Evolutionary conservation across 2,113 vertebrate genomes (phyloP).

Genomic region (Mionectes macconnelli): DNA sequence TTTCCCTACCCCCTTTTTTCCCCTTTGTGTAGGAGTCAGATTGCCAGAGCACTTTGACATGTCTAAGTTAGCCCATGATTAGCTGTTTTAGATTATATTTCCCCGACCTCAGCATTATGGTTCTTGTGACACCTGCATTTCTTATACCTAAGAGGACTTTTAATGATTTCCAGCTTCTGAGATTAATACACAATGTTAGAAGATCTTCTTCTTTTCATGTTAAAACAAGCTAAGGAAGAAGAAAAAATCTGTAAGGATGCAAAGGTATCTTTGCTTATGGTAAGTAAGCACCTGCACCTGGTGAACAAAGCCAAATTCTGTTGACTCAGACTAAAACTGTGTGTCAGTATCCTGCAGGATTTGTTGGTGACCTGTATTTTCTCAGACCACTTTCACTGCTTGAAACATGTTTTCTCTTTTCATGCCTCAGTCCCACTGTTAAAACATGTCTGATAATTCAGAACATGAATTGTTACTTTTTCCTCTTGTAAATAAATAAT

Average conservation of each 20-base stretch:
- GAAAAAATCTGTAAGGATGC: neutral
- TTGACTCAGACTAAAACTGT: neutral
- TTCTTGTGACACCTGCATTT: neutral
- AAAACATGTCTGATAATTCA: neutral
- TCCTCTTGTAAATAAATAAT: neutral
- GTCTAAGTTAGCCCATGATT: neutral
- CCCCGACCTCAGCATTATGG: neutral
- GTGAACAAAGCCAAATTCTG: neutral
- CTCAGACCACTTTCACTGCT: neutral
- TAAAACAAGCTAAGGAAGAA: neutral
- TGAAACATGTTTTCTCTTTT: neutral
- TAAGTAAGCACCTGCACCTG: neutral
- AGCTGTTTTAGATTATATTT: neutral
- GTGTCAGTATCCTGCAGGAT: neutral
- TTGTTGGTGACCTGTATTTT: neutral
- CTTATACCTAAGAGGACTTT: neutral
- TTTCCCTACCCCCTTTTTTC: neutral
- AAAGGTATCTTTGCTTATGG: neutral
- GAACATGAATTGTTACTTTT: neutral
- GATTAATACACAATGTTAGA: neutral
- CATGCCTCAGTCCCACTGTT: neutral
- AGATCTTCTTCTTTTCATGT: neutral
- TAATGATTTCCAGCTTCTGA: neutral
- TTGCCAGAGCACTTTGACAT: neutral
- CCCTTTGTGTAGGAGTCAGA: neutral